Percentiles rank a stretch among this genome's conserved stretches.
Evolutionary conservation across 2,113 vertebrate species (phyloP).

Genomic region (Paedocypris sp.): DNA sequence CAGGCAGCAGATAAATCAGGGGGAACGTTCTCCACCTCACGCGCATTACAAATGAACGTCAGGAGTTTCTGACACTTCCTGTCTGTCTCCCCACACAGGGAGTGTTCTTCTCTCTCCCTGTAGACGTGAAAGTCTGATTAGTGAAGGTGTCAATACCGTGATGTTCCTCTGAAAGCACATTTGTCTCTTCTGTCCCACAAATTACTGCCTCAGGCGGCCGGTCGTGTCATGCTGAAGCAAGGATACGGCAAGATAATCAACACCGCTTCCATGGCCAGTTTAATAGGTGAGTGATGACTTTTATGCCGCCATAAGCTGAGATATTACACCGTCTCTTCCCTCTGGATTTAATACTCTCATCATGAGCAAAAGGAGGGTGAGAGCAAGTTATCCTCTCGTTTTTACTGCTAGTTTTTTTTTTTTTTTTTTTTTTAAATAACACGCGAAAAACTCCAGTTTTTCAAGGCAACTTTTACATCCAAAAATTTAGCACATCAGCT

Average conservation of each 20-base stretch:
- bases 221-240: constrained; percentile 86
- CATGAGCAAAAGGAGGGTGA: no score
- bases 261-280: constrained; percentile 87
- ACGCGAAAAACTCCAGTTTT: no score
- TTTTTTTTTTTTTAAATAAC: no score
- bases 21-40: constrained; percentile 9
- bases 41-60: neutral
- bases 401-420: no score
- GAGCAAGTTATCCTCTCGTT: no score
- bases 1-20: constrained; percentile 13
- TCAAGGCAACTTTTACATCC: no score
- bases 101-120: constrained; percentile 15
- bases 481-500: no score
- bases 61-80: constrained; percentile 17
- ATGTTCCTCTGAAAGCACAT: constrained; percentile 39
- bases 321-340: constrained; percentile 29
- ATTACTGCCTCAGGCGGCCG: constrained; percentile 80
- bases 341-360: constrained; percentile 40
- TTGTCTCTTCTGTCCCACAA: constrained; percentile 63
- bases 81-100: constrained; percentile 16
- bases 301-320: constrained; percentile 25
- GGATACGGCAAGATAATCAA: constrained; percentile 94
- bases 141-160: constrained; percentile 71
- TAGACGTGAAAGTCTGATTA: constrained; percentile 49
- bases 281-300: constrained; percentile 90